phyloP scores from a whole-genome alignment of 2,888 invertebrate genomes.

The Prosopocoilus inquinatus region DNA sequence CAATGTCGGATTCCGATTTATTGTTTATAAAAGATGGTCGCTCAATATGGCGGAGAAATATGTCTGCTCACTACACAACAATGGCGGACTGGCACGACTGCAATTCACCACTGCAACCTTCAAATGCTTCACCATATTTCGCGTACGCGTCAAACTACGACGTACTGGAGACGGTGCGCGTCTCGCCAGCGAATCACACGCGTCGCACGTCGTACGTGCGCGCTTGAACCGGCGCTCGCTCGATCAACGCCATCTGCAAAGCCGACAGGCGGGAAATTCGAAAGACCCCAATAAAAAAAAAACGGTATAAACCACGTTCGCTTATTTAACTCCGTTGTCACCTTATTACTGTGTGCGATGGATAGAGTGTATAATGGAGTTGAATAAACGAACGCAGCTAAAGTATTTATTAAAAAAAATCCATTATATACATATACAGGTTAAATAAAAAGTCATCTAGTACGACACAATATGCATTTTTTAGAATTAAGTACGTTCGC shows the following conservation, averaged over 20 bases:
- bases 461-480: not conserved
- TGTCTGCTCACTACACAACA: slow-evolving; percentile 54
- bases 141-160: not conserved
- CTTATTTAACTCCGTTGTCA: too few species aligned
- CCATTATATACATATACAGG: not conserved
- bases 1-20: slow-evolving; percentile 43
- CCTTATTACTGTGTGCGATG: too few species aligned
- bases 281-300: not conserved
- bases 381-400: too few species aligned
- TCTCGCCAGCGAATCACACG: not conserved
- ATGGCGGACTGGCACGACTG: slow-evolving; percentile 46
- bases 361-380: too few species aligned
- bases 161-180: not conserved
- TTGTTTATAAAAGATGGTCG: slow-evolving; percentile 75
- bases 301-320: not conserved
- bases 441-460: not conserved
- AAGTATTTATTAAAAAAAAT: not conserved
- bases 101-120: not conserved
- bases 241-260: not conserved
- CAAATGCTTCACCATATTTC: slow-evolving; percentile 5
- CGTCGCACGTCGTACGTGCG: not conserved
- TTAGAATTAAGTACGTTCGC: not conserved
- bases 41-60: slow-evolving; percentile 71
- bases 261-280: not conserved
- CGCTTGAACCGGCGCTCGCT: not conserved